Conservation (phyloP, 2,113 vertebrate genomes). For the Pachycephala philippinensis region DNA sequence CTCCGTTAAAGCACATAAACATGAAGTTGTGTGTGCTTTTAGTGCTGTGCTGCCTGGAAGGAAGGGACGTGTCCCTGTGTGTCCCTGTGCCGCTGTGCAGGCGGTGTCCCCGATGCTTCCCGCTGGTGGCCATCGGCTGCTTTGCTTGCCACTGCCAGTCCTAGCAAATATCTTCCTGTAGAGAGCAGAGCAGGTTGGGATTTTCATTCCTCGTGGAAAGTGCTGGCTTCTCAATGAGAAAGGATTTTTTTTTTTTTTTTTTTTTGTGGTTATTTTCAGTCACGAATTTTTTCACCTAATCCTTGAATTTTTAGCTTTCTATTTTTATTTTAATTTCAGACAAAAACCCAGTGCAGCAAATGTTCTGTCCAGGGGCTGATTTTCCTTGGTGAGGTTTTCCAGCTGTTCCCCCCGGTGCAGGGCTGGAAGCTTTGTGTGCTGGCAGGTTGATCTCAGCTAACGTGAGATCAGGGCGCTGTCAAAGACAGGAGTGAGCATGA, state of each 20-base stretch:
- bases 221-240: background rate
- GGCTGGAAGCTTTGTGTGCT: background rate
- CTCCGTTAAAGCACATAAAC: accelerated
- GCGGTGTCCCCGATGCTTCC: background rate
- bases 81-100: background rate
- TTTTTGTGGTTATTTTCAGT: background rate
- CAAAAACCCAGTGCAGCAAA: accelerated
- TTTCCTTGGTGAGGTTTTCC: background rate
- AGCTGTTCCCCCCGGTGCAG: background rate
- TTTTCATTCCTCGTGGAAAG: background rate
- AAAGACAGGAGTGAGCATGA: background rate
- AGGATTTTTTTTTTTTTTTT: background rate
- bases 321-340: background rate
- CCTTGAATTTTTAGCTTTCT: background rate
- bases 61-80: background rate
- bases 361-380: background rate
- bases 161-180: conserved; percentile 42
- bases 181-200: conserved; percentile 52
- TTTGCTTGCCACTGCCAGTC: background rate
- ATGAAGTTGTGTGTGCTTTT: background rate
- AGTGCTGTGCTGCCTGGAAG: background rate
- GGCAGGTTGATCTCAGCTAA: background rate
- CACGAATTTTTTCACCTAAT: background rate
- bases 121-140: background rate
- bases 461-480: accelerated